Conservation (phyloP, 2,797 vertebrate species). For the Phaenicophaeus curvirostris region DNA sequence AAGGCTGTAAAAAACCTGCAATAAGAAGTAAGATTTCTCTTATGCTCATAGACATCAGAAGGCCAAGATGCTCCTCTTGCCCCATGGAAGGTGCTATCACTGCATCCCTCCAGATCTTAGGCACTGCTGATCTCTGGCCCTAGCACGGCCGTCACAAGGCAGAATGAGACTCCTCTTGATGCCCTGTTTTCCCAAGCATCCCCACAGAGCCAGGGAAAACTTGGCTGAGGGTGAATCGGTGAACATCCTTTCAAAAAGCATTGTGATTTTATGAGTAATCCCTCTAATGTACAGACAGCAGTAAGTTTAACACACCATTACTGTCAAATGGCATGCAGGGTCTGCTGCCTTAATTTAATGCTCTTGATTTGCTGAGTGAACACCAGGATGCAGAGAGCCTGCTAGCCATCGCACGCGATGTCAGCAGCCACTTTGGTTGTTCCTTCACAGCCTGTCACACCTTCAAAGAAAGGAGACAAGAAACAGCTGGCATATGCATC, state of each 20-base stretch:
- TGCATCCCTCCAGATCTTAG: neutral
- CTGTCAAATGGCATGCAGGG: neutral
- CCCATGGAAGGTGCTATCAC: neutral
- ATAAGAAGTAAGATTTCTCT: neutral
- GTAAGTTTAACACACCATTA: neutral
- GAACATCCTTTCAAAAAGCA: neutral
- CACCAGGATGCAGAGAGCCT: neutral
- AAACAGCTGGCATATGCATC: conserved; percentile 10
- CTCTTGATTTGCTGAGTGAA: conserved; percentile 5
- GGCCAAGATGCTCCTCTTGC: neutral
- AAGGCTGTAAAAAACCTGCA: neutral
- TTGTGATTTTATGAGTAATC: fast-evolving
- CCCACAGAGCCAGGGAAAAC: neutral
- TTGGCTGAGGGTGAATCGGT: neutral
- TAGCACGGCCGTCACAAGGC: neutral
- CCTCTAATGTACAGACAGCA: neutral
- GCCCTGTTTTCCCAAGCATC: neutral
- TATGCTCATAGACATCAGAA: neutral
- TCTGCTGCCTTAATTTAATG: neutral
- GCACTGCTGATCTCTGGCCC: neutral
- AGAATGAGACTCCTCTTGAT: neutral
- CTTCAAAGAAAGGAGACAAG: neutral
- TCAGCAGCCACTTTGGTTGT: neutral
- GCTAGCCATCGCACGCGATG: conserved; percentile 16
- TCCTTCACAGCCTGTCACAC: conserved; percentile 14